Evolutionary conservation across 1,140 invertebrate genomes (phyloP).

Genomic region (Eriosoma lanigerum): DNA sequence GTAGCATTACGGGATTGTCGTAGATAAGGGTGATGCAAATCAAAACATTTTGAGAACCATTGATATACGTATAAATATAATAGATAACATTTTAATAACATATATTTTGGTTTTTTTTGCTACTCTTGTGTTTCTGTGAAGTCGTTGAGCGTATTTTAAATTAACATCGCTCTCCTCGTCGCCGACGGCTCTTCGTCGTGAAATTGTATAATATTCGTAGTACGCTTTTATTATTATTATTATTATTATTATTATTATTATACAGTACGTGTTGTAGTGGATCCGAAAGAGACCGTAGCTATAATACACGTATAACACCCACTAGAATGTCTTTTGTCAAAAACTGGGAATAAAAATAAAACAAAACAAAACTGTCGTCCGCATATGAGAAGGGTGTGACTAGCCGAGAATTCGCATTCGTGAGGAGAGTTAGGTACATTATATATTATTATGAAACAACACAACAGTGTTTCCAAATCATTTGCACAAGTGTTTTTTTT

Average conservation of each 20-base stretch:
- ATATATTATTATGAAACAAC: conserved; percentile 2
- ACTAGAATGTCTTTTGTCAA: conserved; percentile 33
- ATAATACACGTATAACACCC: not conserved
- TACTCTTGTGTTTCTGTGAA: not conserved
- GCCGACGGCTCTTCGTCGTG: not conserved
- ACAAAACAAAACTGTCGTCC: not conserved
- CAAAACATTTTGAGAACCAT: too few relatives aligned
- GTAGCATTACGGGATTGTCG: too few relatives aligned
- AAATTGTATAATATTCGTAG: not conserved
- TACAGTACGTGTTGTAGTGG: conserved; percentile 29
- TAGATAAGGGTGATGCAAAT: too few relatives aligned
- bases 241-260: not conserved
- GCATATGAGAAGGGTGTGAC: not conserved
- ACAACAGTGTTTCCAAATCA: conserved; percentile 13
- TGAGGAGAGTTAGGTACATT: not conserved
- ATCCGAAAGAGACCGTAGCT: not conserved
- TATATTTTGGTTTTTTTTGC: not conserved
- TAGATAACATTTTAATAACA: too few relatives aligned
- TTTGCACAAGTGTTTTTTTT: conserved; percentile 29
- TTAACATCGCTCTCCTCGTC: conserved; percentile 8
- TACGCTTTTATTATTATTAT: not conserved
- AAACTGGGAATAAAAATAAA: not conserved
- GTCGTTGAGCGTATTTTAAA: conserved; percentile 12
- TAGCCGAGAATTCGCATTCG: conserved; percentile 37
- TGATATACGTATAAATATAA: not conserved